Percentiles rank a stretch among this genome's conserved stretches.
phyloP scores from a whole-genome alignment of 2,888 invertebrate genomes.

The Buathra laborator region DNA sequence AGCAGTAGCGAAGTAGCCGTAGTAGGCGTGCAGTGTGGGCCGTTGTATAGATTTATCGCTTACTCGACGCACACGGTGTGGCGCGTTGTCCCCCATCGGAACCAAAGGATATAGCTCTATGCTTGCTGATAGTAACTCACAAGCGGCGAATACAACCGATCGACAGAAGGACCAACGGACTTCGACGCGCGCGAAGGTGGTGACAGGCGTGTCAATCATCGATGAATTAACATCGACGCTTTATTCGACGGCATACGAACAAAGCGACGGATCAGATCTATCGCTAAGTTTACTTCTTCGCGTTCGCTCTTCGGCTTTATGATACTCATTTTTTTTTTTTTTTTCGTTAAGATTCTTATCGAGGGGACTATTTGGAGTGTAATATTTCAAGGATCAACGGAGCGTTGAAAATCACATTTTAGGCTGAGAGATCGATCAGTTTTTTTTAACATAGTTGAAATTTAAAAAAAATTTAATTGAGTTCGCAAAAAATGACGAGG shows the following conservation, averaged over 20 bases:
- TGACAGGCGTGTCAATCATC: conserved; percentile 43
- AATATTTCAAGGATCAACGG: too few relatives aligned
- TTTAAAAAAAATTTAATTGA: too few relatives aligned
- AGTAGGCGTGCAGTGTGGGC: conserved; percentile 53
- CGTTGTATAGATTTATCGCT: conserved; percentile 58
- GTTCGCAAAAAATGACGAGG: too few relatives aligned
- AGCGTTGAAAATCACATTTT: too few relatives aligned
- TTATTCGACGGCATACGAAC: neutral
- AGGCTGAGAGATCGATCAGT: too few relatives aligned
- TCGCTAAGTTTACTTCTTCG: neutral
- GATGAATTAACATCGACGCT: neutral
- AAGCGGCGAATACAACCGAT: neutral
- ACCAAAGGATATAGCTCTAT: neutral
- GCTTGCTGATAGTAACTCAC: neutral
- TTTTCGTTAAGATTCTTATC: too few relatives aligned
- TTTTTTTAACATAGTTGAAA: too few relatives aligned
- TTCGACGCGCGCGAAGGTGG: neutral
- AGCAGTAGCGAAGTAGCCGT: conserved; percentile 26
- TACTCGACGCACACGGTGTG: neutral
- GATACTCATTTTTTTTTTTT: neutral
- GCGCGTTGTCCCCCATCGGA: neutral
- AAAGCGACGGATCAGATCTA: neutral
- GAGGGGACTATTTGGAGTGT: too few relatives aligned
- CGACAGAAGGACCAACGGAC: neutral
- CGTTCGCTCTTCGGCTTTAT: neutral